Base-by-base conservation (phyloP, 2,888 invertebrate species). In the Monopis laevigella region DNA sequence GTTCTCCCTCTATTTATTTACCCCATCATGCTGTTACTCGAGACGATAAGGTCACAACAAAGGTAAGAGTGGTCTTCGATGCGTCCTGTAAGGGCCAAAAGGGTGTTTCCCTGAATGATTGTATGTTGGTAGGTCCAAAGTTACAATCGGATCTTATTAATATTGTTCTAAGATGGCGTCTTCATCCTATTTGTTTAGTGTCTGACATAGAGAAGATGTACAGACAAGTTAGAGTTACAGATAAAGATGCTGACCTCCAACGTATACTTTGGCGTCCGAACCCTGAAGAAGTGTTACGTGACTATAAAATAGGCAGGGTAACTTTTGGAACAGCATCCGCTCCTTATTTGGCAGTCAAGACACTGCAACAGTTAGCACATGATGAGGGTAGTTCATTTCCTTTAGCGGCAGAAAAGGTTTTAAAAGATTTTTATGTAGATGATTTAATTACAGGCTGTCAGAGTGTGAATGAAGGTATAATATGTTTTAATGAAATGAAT, bases 161-260 rank as follows among this genome's bases (percentile, higher is more conserved):
- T 14, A 41, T 59, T 2, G 30, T 58, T 3, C 43, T 53, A 43
- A 38, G 51, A 7, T 58, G 57, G 52, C 38, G 56, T 18, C 24
- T 7, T 1, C 36, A 52, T 36, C 45, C 42, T 1, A 43, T 55
- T 1, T 49, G 47, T 14, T 30, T 59, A 1, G 47, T 49, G 1
- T 51, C 55, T 1, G 58, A 55, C 29, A 48, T 59, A 8, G 39
- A 49, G 4, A 55, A 61, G 43, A 61, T 62, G 58, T 62, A 56
- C 28, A 36, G 56, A 0, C 52, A 55, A 44, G 44, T 58, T 3
- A 43, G 40, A 4, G 48, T 59, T 2, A 12, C 41, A 3, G 32
- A 46, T 3, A 39, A 49, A 1, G 50, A 61, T 40, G 21, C 46
- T 4, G 47, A 51, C 12, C 52, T 36, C 24, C 54, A 54, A 35